phyloP scores from a whole-genome alignment of 2,888 invertebrate genomes.

The Branchipolynoe longqiensis region DNA sequence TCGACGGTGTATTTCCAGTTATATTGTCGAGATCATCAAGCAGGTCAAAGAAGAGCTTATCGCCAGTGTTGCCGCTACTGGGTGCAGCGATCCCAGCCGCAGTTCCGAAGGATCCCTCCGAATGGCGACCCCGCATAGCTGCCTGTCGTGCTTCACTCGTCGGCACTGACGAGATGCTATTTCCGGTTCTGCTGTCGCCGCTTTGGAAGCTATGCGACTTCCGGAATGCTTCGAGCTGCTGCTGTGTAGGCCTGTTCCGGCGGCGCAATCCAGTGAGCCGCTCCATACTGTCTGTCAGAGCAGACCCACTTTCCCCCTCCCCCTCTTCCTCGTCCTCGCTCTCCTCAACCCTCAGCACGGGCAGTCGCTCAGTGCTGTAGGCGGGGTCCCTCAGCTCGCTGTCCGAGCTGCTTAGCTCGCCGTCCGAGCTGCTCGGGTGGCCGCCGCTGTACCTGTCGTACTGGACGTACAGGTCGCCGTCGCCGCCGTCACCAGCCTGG shows the following conservation, averaged over 20 bases:
- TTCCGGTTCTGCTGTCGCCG: background rate
- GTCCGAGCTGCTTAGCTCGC: background rate
- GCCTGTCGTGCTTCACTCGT: background rate
- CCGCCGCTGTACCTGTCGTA: background rate
- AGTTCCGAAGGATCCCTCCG: background rate
- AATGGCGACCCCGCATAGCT: background rate
- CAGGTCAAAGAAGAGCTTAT: conserved; percentile 66
- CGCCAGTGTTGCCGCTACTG: conserved; percentile 59
- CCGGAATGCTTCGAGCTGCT: conserved; percentile 5
- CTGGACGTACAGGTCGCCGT: background rate
- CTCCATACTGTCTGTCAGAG: background rate
- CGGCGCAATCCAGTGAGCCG: background rate
- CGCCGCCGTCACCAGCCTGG: too few species aligned
- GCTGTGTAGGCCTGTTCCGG: background rate
- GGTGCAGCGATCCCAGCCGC: background rate
- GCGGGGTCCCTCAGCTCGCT: too few species aligned
- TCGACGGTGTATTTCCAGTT: conserved; percentile 63
- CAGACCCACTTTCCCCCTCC: background rate
- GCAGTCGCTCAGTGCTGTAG: conserved; percentile 22
- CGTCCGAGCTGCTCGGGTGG: background rate
- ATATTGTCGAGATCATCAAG: conserved; percentile 69
- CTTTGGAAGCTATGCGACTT: background rate
- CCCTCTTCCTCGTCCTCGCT: conserved; percentile 36
- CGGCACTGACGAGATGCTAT: background rate
- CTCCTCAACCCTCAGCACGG: conserved; percentile 21